A percentile compares a stretch with the other conserved stretches of the same genome.
These are phyloP conservation scores for Carcinoscorpius rotundicauda DNA, from an alignment of 1,140 invertebrate species.

Conservation along the genomic window DNA sequence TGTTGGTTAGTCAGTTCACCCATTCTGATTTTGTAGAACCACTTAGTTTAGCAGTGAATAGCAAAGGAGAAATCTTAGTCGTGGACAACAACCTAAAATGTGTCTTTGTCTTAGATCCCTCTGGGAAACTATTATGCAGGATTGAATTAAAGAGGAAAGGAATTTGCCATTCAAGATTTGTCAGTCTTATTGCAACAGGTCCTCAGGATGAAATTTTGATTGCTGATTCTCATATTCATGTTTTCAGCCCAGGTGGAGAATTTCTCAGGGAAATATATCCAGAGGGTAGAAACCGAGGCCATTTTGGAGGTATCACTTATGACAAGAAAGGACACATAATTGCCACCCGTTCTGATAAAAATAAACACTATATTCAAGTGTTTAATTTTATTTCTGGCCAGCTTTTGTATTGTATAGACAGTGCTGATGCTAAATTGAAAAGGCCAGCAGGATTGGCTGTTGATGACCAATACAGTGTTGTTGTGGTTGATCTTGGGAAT, in stretches of 20 bases:
- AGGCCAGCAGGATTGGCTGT: constrained; percentile 64
- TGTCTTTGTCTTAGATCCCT: constrained; percentile 68
- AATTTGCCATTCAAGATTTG: constrained; percentile 43
- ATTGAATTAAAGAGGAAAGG: constrained; percentile 45
- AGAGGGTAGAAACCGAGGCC: constrained; percentile 36
- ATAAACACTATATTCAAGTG: constrained; percentile 57
- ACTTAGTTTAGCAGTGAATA: constrained; percentile 68
- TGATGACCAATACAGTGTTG: constrained; percentile 50
- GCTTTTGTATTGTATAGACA: constrained; percentile 62
- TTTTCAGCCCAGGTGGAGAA: constrained; percentile 65
- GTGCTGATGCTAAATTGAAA: constrained; percentile 59
- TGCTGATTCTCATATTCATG: constrained; percentile 62
- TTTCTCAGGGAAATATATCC: constrained; percentile 34
- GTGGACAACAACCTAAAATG: constrained; percentile 70
- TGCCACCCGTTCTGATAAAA: constrained; percentile 61
- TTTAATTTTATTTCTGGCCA: constrained; percentile 50
- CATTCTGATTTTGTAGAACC: constrained; percentile 44
- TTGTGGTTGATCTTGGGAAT: constrained; percentile 79
- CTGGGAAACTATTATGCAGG: constrained; percentile 47
- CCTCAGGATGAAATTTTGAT: constrained; percentile 63
- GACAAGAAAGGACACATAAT: constrained; percentile 55
- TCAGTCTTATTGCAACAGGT: constrained; percentile 54
- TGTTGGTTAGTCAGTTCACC: constrained; percentile 50
- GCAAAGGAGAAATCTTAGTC: constrained; percentile 64
- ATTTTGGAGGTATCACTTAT: constrained; percentile 65